phyloP scores from a whole-genome alignment of 2,888 invertebrate genomes.

The Anagyrus pseudococci region DNA sequence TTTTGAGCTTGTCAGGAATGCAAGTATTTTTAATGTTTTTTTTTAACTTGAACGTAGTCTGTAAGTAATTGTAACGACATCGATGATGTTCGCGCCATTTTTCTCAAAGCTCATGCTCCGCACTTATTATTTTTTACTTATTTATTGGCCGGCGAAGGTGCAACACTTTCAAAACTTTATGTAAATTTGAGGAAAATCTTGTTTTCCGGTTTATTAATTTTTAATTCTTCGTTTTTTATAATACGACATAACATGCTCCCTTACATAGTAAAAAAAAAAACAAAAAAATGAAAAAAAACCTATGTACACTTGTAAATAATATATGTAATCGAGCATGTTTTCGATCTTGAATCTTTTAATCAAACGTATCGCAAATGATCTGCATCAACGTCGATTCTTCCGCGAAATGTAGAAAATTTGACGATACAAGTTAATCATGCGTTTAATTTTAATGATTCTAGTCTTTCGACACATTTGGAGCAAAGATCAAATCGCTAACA shows the following conservation, averaged over 20 bases:
- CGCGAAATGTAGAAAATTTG: constrained; percentile 14
- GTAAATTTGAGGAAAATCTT: constrained; percentile 32
- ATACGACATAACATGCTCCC: constrained; percentile 25
- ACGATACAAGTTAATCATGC: constrained; percentile 33
- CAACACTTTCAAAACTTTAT: constrained; percentile 36
- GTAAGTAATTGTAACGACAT: constrained; percentile 40
- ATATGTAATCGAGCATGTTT: constrained; percentile 31
- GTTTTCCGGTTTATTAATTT: constrained; percentile 34
- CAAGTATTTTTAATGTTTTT: constrained; percentile 33
- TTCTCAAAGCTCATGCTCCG: constrained; percentile 38
- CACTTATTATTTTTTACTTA: constrained; percentile 39
- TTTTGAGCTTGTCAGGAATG: constrained; percentile 30
- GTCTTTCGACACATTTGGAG: constrained; percentile 57
- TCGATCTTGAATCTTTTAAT: constrained; percentile 36
- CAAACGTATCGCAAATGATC: constrained; percentile 35
- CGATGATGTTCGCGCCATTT: constrained; percentile 44
- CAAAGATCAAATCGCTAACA: constrained; percentile 47
- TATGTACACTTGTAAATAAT: constrained; percentile 24
- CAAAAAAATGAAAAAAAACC: neutral
- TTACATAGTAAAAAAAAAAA: constrained; percentile 16
- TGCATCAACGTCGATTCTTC: constrained; percentile 13
- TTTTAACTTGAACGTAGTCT: constrained; percentile 32
- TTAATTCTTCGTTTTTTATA: constrained; percentile 25
- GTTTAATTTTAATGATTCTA: constrained; percentile 58
- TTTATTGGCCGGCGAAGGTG: constrained; percentile 42